A percentile compares a stretch with the other conserved stretches of the same genome.
Evolutionary conservation across 2,113 vertebrate genomes (phyloP).

Genomic region (Steatornis caripensis): DNA sequence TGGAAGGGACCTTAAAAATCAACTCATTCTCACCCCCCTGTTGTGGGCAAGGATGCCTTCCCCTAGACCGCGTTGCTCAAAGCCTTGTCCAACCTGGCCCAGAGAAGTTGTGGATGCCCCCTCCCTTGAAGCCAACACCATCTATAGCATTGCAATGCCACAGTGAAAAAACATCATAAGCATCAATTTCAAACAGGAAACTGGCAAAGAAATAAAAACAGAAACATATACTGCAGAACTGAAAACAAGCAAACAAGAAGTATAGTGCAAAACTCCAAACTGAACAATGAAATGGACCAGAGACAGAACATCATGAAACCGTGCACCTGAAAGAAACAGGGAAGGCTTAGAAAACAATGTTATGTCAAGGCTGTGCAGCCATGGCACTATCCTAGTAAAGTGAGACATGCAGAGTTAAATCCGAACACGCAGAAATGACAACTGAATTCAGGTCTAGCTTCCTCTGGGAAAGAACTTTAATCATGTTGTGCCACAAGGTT

Average conservation of each 20-base stretch:
- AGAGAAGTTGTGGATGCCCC: too few relatives aligned
- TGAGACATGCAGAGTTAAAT: background rate
- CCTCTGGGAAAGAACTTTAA: background rate
- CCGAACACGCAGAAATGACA: background rate
- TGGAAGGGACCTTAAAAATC: too few relatives aligned
- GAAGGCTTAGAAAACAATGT: background rate
- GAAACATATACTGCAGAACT: background rate
- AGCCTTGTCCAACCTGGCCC: too few relatives aligned
- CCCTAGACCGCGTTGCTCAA: too few relatives aligned
- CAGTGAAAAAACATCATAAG: background rate
- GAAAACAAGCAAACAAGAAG: background rate
- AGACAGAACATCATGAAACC: background rate
- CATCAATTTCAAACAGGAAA: background rate
- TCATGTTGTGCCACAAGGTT: background rate
- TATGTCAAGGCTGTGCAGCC: background rate
- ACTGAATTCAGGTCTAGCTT: background rate
- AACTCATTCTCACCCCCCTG: too few relatives aligned
- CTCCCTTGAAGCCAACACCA: too few relatives aligned
- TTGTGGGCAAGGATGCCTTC: too few relatives aligned
- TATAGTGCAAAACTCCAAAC: background rate
- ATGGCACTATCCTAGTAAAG: background rate
- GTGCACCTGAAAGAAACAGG: background rate
- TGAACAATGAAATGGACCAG: background rate
- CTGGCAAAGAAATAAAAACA: background rate
- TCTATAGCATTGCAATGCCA: background rate